Conservation (phyloP, 2,797 vertebrate species). For the Zenarchopterus dispar region DNA sequence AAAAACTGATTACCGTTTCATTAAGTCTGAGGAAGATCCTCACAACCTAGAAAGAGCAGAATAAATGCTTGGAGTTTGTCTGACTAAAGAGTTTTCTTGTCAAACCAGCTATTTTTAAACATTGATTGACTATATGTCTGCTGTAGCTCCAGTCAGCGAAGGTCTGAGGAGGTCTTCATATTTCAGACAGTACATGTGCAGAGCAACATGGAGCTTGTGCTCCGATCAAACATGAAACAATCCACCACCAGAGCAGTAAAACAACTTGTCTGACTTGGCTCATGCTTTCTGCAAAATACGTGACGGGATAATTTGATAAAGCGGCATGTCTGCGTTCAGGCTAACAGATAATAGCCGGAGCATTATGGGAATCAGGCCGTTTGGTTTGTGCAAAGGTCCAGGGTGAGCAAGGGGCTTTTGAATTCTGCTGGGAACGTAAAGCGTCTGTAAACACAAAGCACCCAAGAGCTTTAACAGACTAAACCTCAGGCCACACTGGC, state of each 20-base stretch:
- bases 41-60: background rate
- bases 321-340: constrained; percentile 36
- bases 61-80: constrained; percentile 1
- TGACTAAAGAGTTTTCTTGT: constrained; percentile 5
- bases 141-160: constrained; percentile 4
- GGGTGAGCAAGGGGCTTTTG: constrained; percentile 39
- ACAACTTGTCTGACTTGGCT: constrained; percentile 38
- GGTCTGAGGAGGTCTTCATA: background rate
- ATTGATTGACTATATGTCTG: constrained; percentile 12
- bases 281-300: constrained; percentile 43
- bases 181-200: constrained; percentile 15
- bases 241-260: constrained; percentile 11
- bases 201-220: constrained; percentile 4
- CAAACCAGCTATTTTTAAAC: constrained; percentile 12
- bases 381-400: constrained; percentile 58
- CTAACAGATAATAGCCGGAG: constrained; percentile 49
- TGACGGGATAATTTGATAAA: constrained; percentile 56
- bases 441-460: constrained; percentile 71
- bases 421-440: constrained; percentile 65
- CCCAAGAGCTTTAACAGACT: constrained; percentile 68
- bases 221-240: constrained; percentile 1
- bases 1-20: background rate
- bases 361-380: constrained; percentile 58
- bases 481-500: constrained; percentile 70
- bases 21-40: background rate